Evolutionary conservation across 2,113 vertebrate genomes (phyloP).

Genomic region (Crypturellus undulatus): DNA sequence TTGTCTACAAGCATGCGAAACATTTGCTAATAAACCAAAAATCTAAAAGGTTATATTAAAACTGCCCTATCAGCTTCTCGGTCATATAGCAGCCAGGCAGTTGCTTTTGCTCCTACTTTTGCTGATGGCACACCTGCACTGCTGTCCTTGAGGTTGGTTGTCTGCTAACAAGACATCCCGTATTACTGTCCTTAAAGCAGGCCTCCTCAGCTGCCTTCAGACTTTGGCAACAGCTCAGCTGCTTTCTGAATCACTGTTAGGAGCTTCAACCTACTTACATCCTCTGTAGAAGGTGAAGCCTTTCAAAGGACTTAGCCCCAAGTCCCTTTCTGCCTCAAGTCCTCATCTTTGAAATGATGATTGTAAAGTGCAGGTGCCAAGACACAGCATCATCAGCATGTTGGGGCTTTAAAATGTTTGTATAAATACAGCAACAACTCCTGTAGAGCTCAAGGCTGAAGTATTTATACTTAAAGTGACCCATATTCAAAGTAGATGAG

Average conservation of each 20-base stretch:
- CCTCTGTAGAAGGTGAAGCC: not conserved
- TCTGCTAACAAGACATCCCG: too few species aligned
- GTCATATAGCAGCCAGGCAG: too few species aligned
- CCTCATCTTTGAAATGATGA: not conserved
- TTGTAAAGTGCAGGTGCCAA: not conserved
- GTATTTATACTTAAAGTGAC: conserved; percentile 27
- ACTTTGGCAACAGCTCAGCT: not conserved
- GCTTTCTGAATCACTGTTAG: not conserved
- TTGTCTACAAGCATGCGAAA: too few species aligned
- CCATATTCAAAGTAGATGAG: conserved; percentile 14
- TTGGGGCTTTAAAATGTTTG: not conserved
- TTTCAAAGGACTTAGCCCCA: not conserved
- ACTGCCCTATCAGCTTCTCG: too few species aligned
- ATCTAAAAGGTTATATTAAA: too few species aligned
- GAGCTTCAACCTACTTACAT: not conserved
- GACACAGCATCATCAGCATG: not conserved
- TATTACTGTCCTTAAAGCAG: too few species aligned
- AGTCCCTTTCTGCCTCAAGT: not conserved
- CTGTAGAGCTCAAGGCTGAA: not conserved
- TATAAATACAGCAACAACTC: not conserved
- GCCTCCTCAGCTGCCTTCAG: not conserved
- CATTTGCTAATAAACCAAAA: too few species aligned
- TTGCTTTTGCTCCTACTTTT: too few species aligned
- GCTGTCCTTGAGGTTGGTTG: too few species aligned
- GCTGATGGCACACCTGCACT: too few species aligned